Evolutionary conservation across 2,888 invertebrate species (phyloP).

Genomic region (Ectemnius cavifrons): DNA sequence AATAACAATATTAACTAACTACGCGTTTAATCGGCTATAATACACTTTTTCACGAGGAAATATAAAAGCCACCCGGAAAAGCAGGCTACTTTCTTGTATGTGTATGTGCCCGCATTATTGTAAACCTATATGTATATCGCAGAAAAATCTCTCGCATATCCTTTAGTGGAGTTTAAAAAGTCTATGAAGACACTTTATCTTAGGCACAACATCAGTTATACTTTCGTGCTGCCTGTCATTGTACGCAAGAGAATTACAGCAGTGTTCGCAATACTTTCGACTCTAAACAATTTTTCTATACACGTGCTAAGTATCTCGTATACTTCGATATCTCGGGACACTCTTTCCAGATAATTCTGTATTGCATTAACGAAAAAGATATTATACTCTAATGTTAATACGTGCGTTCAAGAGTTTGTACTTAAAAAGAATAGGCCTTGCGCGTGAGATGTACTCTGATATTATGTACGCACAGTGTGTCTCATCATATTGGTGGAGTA

Average conservation of each 20-base stretch:
- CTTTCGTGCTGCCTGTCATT: conserved; percentile 68
- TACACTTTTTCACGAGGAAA: conserved; percentile 65
- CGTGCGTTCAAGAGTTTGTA: background rate
- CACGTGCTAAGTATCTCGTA: background rate
- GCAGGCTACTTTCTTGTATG: conserved; percentile 48
- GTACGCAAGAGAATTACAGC: conserved; percentile 43
- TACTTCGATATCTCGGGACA: too few species aligned
- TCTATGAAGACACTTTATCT: conserved; percentile 57
- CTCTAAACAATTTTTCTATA: conserved; percentile 1
- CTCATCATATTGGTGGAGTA: conserved; percentile 2
- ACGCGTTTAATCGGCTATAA: conserved; percentile 59
- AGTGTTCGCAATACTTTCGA: conserved; percentile 22
- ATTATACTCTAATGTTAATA: conserved; percentile 1
- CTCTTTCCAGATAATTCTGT: background rate
- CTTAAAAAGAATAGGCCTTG: background rate
- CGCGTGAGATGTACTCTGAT: background rate
- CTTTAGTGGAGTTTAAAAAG: conserved; percentile 19
- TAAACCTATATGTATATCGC: conserved; percentile 16
- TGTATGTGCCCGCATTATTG: background rate
- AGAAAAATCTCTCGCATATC: conserved; percentile 28
- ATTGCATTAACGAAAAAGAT: background rate
- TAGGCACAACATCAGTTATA: conserved; percentile 66
- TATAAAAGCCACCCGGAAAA: conserved; percentile 67
- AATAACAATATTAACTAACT: conserved; percentile 61
- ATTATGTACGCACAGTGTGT: background rate